phyloP scores from a whole-genome alignment of 2,888 invertebrate species.

The Monoplex corrugatus region DNA sequence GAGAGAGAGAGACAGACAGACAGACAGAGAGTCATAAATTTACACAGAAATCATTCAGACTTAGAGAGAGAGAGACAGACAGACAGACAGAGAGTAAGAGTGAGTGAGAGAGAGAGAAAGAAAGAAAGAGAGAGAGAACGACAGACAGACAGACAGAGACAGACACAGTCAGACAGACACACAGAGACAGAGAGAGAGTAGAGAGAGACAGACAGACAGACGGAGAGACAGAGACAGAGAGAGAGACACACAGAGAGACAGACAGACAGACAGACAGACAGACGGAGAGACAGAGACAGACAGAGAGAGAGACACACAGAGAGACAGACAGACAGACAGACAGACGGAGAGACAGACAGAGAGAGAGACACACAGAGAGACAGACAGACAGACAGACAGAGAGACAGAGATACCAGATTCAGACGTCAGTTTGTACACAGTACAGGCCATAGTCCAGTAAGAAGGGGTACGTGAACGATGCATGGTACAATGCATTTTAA shows the following conservation, averaged over 20 bases:
- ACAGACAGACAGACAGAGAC: background rate
- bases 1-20: background rate
- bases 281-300: background rate
- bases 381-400: background rate
- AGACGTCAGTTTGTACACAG: too few relatives aligned
- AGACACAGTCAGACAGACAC: background rate
- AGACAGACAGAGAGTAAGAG: background rate
- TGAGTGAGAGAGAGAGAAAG: too few relatives aligned
- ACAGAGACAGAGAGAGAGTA: background rate
- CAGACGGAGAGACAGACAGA: background rate
- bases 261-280: background rate
- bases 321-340: too few relatives aligned
- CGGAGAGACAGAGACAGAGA: background rate
- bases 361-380: background rate
- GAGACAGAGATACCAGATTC: background rate
- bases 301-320: background rate
- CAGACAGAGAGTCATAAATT: background rate
- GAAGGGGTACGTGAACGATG: too few relatives aligned
- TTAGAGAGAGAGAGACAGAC: background rate
- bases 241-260: background rate
- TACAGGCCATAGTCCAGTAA: too few relatives aligned
- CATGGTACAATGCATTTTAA: too few relatives aligned
- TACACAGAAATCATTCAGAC: background rate
- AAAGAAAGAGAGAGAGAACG: background rate
- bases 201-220: too few relatives aligned